Conservation (phyloP, 1,140 invertebrate genomes). For the Cyphomyrmex costatus region DNA sequence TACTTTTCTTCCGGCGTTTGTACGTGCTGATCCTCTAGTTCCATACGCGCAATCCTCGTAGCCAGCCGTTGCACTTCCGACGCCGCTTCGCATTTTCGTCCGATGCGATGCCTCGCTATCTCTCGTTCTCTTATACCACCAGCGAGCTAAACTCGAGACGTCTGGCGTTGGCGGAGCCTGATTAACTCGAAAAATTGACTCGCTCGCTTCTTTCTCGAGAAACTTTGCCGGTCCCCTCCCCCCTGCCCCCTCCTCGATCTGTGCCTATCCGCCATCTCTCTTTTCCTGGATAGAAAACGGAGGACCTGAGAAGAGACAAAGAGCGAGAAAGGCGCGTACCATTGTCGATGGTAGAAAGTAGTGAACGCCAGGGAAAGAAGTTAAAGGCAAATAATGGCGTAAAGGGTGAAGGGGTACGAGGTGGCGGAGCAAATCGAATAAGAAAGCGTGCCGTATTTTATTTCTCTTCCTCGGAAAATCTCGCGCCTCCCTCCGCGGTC, state of each 20-base stretch:
- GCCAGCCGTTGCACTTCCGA: constrained; percentile 51
- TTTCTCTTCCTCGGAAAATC: constrained; percentile 63
- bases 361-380: constrained; percentile 43
- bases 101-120: constrained; percentile 52
- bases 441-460: constrained; percentile 66
- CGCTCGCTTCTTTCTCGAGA: constrained; percentile 34
- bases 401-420: constrained; percentile 20
- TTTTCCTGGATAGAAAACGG: not conserved
- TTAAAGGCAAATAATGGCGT: constrained; percentile 73
- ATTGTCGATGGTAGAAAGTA: constrained; percentile 65
- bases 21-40: constrained; percentile 49
- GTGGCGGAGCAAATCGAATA: constrained; percentile 65
- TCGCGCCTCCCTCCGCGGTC: constrained; percentile 50
- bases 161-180: constrained; percentile 80
- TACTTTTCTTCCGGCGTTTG: constrained; percentile 23
- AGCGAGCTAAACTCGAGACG: constrained; percentile 77
- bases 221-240: constrained; percentile 1
- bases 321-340: constrained; percentile 29
- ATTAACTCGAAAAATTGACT: constrained; percentile 80
- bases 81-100: constrained; percentile 39
- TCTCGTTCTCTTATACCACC: constrained; percentile 46
- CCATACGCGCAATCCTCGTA: constrained; percentile 30
- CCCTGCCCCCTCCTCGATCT: not conserved
- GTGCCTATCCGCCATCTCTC: constrained; percentile 4
- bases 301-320: constrained; percentile 59